These are phyloP conservation scores for Paragorgia papillata DNA, from an alignment of 92 coral and sea anemone genomes.

Conservation along the genomic window DNA sequence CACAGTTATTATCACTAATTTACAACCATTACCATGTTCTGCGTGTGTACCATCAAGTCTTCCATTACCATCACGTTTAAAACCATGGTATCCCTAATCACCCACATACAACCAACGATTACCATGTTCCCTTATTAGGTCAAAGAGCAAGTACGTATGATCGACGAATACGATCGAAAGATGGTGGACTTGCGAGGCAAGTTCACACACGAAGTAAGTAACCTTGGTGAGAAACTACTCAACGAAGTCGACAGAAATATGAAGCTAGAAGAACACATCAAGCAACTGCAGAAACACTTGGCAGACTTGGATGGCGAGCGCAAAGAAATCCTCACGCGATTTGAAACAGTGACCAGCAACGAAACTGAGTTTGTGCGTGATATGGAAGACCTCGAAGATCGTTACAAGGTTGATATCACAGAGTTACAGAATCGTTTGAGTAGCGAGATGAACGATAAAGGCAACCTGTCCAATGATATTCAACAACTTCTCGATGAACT, in stretches of 20 bases:
- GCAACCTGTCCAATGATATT: conserved; percentile 16
- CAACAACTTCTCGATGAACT: conserved; percentile 38
- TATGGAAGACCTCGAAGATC: conserved; percentile 24
- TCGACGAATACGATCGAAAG: conserved; percentile 35
- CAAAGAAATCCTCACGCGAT: conserved; percentile 26
- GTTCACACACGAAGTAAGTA: conserved; percentile 28
- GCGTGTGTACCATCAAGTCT: no score
- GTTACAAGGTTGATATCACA: conserved; percentile 34
- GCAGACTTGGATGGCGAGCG: conserved; percentile 49
- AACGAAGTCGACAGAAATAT: conserved; percentile 40
- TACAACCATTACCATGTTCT: no score
- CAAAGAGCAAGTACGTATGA: conserved; percentile 32
- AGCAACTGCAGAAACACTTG: conserved; percentile 81
- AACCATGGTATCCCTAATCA: no score
- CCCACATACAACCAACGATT: no score
- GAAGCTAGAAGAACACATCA: conserved; percentile 64
- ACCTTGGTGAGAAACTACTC: conserved; percentile 28
- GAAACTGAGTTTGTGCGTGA: conserved; percentile 24
- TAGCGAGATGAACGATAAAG: conserved; percentile 26
- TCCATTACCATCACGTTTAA: no score
- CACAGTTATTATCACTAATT: no score
- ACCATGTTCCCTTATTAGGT: conserved; percentile 1
- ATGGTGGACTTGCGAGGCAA: conserved; percentile 28
- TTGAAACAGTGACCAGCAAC: conserved; percentile 12
- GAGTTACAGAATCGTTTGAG: conserved; percentile 29